Evolutionary conservation across 1,140 invertebrate species (phyloP).

Genomic region (Drosophila obscura): DNA sequence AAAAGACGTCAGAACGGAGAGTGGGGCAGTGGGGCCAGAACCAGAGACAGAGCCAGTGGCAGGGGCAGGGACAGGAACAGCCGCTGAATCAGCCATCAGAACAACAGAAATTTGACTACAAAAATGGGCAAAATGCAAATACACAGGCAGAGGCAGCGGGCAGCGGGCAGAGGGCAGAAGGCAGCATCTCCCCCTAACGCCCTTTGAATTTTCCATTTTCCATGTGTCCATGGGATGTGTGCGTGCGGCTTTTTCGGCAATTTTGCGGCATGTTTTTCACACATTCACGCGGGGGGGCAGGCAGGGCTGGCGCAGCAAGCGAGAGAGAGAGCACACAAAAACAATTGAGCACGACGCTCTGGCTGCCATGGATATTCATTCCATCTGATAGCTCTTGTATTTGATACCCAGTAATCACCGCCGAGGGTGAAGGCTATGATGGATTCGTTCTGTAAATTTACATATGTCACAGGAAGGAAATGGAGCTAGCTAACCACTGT

Average conservation of each 20-base stretch:
- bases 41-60: background rate
- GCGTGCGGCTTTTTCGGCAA: slow-evolving; percentile 73
- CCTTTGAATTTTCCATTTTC: background rate
- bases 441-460: no score
- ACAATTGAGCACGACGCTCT: slow-evolving; percentile 75
- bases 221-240: slow-evolving; percentile 27
- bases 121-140: slow-evolving; percentile 80
- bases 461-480: no score
- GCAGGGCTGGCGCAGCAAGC: background rate
- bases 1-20: slow-evolving; percentile 38
- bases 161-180: slow-evolving; percentile 10
- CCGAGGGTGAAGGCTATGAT: no score
- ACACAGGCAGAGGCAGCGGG: slow-evolving; percentile 58
- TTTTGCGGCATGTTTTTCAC: slow-evolving; percentile 81
- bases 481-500: no score
- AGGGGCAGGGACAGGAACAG: slow-evolving; percentile 8
- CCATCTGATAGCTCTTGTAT: slow-evolving; percentile 26
- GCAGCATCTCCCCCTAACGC: background rate
- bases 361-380: slow-evolving; percentile 72
- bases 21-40: slow-evolving; percentile 24
- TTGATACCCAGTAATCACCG: no score
- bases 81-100: slow-evolving; percentile 64
- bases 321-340: slow-evolving; percentile 40
- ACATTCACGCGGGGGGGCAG: slow-evolving; percentile 62
- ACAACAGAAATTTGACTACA: slow-evolving; percentile 75